These are phyloP conservation scores for Cherax destructor DNA, from an alignment of 1,140 invertebrate genomes.

Conservation along the genomic window DNA sequence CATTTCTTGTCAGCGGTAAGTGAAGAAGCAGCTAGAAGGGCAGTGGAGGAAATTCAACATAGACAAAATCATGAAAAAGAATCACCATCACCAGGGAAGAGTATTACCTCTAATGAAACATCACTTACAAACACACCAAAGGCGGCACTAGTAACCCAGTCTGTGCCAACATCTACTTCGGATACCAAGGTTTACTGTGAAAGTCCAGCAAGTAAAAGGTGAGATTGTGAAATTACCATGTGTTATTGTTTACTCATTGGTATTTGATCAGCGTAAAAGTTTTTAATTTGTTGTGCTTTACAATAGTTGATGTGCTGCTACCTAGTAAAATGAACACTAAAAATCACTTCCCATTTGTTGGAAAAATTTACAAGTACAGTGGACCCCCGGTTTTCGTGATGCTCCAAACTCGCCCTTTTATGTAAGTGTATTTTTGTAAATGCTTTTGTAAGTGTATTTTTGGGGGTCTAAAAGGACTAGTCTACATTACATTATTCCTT, in stretches of 20 bases:
- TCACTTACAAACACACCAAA: background rate
- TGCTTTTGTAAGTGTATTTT: too few relatives aligned
- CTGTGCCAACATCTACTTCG: conserved; percentile 17
- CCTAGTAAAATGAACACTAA: too few relatives aligned
- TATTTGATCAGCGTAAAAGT: too few relatives aligned
- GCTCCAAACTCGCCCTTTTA: too few relatives aligned
- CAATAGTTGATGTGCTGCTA: too few relatives aligned
- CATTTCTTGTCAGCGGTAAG: conserved; percentile 67
- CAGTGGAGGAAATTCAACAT: conserved; percentile 72
- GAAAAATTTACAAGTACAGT: too few relatives aligned
- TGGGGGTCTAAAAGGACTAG: too few relatives aligned
- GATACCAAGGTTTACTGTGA: background rate
- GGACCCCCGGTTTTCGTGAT: too few relatives aligned
- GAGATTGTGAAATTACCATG: background rate
- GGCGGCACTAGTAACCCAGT: background rate
- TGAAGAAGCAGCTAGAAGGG: conserved; percentile 71
- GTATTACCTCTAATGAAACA: background rate
- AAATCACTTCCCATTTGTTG: too few relatives aligned
- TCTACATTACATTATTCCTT: too few relatives aligned
- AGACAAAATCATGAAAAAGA: conserved; percentile 26
- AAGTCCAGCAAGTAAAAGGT: background rate
- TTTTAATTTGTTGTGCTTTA: background rate
- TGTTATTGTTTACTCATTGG: background rate
- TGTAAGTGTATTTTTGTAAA: too few relatives aligned
- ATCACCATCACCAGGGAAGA: background rate